Evolutionary conservation across 2,113 vertebrate genomes (phyloP).

Genomic region (Macrotus californicus): DNA sequence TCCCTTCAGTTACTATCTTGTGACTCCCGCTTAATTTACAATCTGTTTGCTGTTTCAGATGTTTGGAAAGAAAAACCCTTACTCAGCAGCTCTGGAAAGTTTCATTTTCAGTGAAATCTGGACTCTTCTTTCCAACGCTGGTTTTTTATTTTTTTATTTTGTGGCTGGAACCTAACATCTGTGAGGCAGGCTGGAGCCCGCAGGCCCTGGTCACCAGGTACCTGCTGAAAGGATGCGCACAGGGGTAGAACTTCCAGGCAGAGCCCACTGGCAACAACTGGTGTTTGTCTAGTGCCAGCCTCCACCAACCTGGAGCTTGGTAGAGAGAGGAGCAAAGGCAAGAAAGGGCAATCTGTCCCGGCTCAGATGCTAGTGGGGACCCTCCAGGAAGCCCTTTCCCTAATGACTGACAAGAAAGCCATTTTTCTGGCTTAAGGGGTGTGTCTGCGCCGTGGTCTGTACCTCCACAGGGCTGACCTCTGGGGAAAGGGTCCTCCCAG

Average conservation of each 20-base stretch:
- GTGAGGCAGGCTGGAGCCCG: slow-evolving; percentile 26
- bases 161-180: slow-evolving; percentile 54
- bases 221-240: slow-evolving; percentile 45
- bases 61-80: slow-evolving; percentile 63
- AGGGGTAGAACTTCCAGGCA: neutral
- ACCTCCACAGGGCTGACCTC: rapidly evolving
- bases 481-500: neutral
- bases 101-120: slow-evolving; percentile 49
- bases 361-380: neutral
- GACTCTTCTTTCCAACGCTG: slow-evolving; percentile 18
- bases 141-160: neutral
- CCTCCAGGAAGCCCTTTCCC: neutral
- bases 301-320: neutral
- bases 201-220: slow-evolving; percentile 41
- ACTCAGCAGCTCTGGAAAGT: slow-evolving; percentile 49
- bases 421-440: neutral
- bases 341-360: neutral
- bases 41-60: slow-evolving; percentile 59
- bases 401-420: neutral
- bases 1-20: slow-evolving; percentile 37
- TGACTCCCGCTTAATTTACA: slow-evolving; percentile 54
- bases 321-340: neutral
- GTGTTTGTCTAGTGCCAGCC: neutral
- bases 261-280: slow-evolving; percentile 11
- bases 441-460: rapidly evolving